Base-by-base conservation (phyloP, 2,888 invertebrate species). In the Hypercompe scribonia region DNA sequence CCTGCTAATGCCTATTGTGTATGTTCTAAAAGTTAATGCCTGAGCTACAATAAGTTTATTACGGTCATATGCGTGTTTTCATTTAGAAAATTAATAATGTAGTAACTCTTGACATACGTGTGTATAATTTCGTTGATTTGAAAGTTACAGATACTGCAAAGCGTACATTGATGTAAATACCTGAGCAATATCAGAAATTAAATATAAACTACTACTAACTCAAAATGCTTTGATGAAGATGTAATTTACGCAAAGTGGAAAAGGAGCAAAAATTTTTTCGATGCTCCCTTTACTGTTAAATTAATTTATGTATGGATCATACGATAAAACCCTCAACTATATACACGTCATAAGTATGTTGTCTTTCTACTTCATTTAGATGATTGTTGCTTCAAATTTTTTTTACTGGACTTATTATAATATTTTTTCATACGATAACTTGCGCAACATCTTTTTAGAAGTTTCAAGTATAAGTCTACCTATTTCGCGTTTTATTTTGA, bases 1-100 rank as follows among this genome's bases (percentile, higher is more conserved):
- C 82, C 79, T 79, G 80, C 77, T 81, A 84, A 83, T 81, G 84
- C 80, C 83, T 75, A 81, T 80, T 81, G 79, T 84, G 80, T 84
- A 78, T 79, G 74, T 81, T 76, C 65, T 46, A 75, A 85, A 84
- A 85, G 84, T 86, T 84, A 82, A 83, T 83, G 77, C 80, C 79
- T 77, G 70, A 77, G 75, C 72, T 79, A 75, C 75, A 72, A 81
- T 81, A 80, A 74, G 79, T 86, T 86, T 82, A 71, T 78, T 82
- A 74, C 78, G 82, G 82, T 82, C 81, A 81, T 84, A n/a, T 83
- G 79, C 68, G 73, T 72, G 74, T 18, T 63, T 73, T 81, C 80
- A 76, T 78, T 70, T 46, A 46, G 21, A 46, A 46, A 46, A 46
- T 46, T 46, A 50, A 50, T 24, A 50, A 50, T 8, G 21, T 50